Evolutionary conservation across 1,140 invertebrate genomes (phyloP).

Genomic region (Nephila pilipes): DNA sequence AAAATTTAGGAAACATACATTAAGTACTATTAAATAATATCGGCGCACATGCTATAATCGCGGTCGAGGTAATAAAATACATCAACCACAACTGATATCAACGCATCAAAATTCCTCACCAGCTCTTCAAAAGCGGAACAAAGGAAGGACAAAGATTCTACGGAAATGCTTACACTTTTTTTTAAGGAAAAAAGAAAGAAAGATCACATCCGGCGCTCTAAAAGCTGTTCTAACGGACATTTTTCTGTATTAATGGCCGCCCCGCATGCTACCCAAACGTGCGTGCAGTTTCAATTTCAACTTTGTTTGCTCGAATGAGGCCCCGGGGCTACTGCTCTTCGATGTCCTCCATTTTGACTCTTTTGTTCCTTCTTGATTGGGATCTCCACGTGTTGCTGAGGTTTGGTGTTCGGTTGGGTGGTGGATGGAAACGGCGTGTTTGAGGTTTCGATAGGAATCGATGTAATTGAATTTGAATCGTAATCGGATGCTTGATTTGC

Average conservation of each 20-base stretch:
- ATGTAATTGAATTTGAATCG: neutral
- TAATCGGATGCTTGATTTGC: neutral
- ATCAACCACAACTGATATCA: neutral
- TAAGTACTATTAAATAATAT: too few species aligned
- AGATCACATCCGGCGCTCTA: conserved; percentile 58
- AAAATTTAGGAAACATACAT: too few species aligned
- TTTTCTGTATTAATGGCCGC: conserved; percentile 45
- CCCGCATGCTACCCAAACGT: conserved; percentile 58
- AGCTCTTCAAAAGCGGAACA: too few species aligned
- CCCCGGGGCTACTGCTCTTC: conserved; percentile 17
- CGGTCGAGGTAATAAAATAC: neutral
- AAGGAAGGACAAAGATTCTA: conserved; percentile 8
- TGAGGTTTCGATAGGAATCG: neutral
- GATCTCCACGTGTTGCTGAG: neutral
- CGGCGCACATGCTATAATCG: too few species aligned
- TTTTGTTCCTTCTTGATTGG: neutral
- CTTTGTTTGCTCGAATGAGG: conserved; percentile 55
- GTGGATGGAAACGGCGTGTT: neutral
- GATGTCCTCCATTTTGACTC: neutral
- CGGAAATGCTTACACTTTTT: conserved; percentile 47
- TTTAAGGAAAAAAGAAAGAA: neutral
- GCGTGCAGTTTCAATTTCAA: conserved; percentile 59
- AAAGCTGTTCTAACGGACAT: conserved; percentile 60
- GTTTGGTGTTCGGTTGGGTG: neutral
- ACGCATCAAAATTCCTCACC: neutral